These are phyloP conservation scores for Listronotus bonariensis DNA, from an alignment of 1,140 invertebrate species.

Conservation along the genomic window DNA sequence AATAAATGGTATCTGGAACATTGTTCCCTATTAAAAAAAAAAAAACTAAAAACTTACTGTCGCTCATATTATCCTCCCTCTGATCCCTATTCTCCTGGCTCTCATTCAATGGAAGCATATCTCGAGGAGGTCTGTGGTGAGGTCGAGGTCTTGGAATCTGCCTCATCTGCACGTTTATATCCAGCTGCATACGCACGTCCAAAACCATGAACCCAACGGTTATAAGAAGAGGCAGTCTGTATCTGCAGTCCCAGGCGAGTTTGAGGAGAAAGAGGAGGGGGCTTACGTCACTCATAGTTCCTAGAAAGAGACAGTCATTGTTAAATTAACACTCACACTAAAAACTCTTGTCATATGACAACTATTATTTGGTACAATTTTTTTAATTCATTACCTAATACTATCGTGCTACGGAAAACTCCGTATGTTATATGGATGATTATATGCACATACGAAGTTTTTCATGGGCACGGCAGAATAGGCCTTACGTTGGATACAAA, in stretches of 20 bases:
- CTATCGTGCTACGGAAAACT: too few species aligned
- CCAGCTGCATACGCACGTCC: constrained; percentile 60
- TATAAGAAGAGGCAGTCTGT: constrained; percentile 58
- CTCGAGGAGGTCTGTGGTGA: background rate
- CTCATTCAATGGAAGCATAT: constrained; percentile 10
- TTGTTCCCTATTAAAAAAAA: too few species aligned
- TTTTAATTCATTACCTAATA: too few species aligned
- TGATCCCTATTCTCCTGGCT: background rate
- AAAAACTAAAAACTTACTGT: constrained; percentile 25
- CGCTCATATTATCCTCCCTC: constrained; percentile 20
- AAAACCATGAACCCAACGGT: constrained; percentile 58
- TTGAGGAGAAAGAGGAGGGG: constrained; percentile 59
- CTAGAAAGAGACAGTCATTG: constrained; percentile 1
- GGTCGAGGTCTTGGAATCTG: constrained; percentile 39
- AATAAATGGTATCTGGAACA: too few species aligned
- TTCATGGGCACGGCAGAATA: too few species aligned
- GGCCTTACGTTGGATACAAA: too few species aligned
- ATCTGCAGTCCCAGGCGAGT: constrained; percentile 59
- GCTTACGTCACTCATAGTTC: constrained; percentile 29
- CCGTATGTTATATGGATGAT: too few species aligned
- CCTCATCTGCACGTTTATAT: constrained; percentile 58
- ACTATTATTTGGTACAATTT: too few species aligned
- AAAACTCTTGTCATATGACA: too few species aligned
- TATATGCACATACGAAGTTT: too few species aligned
- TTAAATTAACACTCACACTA: too few species aligned